These are phyloP conservation scores for Nanorana parkeri DNA, from an alignment of 2,113 vertebrate genomes.

Conservation along the genomic window DNA sequence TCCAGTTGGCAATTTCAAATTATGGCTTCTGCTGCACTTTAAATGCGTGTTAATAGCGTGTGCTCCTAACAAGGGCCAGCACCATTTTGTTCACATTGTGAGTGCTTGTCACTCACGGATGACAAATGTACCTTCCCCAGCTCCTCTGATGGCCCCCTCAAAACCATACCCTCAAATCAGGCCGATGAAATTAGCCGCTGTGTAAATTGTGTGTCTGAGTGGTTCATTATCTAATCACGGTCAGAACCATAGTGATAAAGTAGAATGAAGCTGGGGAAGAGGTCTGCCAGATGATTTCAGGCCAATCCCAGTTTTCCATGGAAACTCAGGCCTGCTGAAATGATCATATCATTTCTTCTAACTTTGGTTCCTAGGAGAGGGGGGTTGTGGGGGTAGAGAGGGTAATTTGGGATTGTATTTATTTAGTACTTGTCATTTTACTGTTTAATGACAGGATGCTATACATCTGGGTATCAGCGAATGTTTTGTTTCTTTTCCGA, in stretches of 20 bases:
- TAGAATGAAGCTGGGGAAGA: conserved; percentile 86
- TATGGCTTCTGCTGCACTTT: conserved; percentile 84
- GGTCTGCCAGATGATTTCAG: conserved; percentile 84
- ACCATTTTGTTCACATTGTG: conserved; percentile 80
- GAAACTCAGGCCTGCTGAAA: conserved; percentile 73
- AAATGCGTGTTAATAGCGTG: conserved; percentile 88
- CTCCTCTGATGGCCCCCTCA: conserved; percentile 81
- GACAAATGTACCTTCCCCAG: conserved; percentile 86
- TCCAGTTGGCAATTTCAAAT: conserved; percentile 86
- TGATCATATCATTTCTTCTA: conserved; percentile 72
- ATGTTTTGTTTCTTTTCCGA: conserved; percentile 2
- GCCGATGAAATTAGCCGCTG: conserved; percentile 88
- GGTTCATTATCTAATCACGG: conserved; percentile 98
- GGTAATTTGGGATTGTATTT: background rate
- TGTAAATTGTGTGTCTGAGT: conserved; percentile 94
- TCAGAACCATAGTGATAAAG: conserved; percentile 87
- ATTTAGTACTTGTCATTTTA: conserved; percentile 30
- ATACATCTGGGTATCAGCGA: conserved; percentile 25
- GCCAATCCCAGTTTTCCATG: conserved; percentile 78
- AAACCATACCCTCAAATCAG: conserved; percentile 89
- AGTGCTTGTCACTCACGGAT: conserved; percentile 86
- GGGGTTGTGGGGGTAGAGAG: background rate
- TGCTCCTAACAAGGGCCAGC: conserved; percentile 83
- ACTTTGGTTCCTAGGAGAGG: conserved; percentile 58
- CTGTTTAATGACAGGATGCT: conserved; percentile 27